Percentiles rank a stretch among this genome's conserved stretches.
Conservation (phyloP, 2,113 vertebrate genomes). For the Oncorhynchus mykiss region DNA sequence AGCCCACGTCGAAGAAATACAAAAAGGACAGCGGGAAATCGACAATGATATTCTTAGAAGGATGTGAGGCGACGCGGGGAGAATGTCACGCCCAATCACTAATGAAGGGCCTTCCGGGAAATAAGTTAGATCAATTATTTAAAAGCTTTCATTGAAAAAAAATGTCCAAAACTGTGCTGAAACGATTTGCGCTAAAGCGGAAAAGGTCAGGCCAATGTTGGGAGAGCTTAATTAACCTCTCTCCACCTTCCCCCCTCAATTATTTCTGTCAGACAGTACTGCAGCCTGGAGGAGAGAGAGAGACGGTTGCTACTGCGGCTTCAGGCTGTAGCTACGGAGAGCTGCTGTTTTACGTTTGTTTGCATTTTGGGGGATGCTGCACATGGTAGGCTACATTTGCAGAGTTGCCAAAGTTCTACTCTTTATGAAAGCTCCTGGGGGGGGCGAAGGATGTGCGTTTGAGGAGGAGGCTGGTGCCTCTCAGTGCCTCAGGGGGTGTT, state of each 20-base stretch:
- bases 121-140: constrained; percentile 81
- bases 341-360: not conserved
- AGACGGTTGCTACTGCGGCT: not conserved
- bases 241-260: constrained; percentile 70
- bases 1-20: constrained; percentile 34
- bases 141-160: constrained; percentile 82
- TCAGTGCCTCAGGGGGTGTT: constrained; percentile 42
- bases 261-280: constrained; percentile 71
- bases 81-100: constrained; percentile 73
- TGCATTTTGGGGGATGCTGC: constrained; percentile 16
- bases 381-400: constrained; percentile 12
- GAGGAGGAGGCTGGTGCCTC: constrained; percentile 22
- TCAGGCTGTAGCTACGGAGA: not conserved
- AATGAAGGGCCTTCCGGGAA: constrained; percentile 77
- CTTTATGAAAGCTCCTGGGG: not conserved
- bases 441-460: not conserved
- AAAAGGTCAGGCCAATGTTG: constrained; percentile 77
- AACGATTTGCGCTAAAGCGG: constrained; percentile 66
- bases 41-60: constrained; percentile 71
- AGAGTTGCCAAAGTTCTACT: not conserved
- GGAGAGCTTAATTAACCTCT: constrained; percentile 82
- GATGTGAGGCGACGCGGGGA: constrained; percentile 38
- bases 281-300: constrained; percentile 1
- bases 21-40: constrained; percentile 51
- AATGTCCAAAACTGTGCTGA: constrained; percentile 70